Conservation (phyloP, 2,113 vertebrate species). For the Dissostichus mawsoni region DNA sequence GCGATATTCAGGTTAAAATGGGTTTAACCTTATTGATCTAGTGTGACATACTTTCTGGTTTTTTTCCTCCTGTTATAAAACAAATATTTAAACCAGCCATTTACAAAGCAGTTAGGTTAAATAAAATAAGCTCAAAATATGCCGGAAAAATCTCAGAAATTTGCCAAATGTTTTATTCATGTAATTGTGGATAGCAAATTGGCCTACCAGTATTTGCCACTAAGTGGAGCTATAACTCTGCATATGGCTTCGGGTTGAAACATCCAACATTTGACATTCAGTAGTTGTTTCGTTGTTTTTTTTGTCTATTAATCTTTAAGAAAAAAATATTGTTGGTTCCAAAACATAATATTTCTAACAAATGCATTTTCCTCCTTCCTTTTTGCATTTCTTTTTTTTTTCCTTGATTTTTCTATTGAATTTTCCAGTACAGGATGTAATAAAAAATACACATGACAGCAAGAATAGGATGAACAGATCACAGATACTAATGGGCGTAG, state of each 20-base stretch:
- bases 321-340: too few species aligned
- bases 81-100: neutral
- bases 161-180: neutral
- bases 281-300: too few species aligned
- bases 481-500: too few species aligned
- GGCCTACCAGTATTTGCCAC: constrained; percentile 36
- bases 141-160: too few species aligned
- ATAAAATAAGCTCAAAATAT: neutral
- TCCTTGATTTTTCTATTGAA: too few species aligned
- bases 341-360: neutral
- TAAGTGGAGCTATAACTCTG: constrained; percentile 47
- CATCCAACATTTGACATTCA: neutral
- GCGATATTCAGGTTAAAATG: neutral
- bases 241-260: neutral
- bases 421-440: too few species aligned
- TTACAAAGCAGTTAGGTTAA: neutral
- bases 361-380: neutral
- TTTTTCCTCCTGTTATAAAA: too few species aligned
- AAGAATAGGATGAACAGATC: too few species aligned
- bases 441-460: too few species aligned
- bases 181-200: neutral
- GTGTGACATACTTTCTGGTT: neutral
- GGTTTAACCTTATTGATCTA: neutral
- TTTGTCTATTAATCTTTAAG: too few species aligned
- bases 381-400: too few species aligned